Evolutionary conservation across 37 sponge, comb jelly and placozoan species (phyloP).

Genomic region (Agelas oroides): DNA sequence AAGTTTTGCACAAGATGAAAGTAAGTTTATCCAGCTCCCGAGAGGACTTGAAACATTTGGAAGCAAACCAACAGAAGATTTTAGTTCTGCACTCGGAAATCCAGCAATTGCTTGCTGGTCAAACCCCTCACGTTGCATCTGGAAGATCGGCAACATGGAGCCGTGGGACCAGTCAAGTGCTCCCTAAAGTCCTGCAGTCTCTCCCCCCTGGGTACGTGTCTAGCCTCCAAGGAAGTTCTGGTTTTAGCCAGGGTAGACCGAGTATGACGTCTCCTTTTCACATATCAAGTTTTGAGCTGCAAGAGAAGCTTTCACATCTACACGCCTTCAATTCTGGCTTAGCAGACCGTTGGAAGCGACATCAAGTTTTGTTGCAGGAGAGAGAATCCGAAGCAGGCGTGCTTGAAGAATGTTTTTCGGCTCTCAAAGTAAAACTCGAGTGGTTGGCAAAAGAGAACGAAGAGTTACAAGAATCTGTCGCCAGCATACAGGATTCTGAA

Average conservation of each 20-base stretch:
- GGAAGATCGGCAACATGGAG: no score
- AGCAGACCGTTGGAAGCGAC: background rate
- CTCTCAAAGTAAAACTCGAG: constrained; percentile 2
- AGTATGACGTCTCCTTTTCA: no score
- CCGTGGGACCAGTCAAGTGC: background rate
- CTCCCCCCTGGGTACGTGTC: constrained; percentile 43
- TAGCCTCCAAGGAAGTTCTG: constrained; percentile 9
- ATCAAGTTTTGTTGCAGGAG: background rate
- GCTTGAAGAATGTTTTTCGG: background rate
- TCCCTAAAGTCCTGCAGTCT: constrained; percentile 45
- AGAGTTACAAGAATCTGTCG: background rate
- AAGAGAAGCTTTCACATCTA: constrained; percentile 23
- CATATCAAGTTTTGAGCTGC: background rate
- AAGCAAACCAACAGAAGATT: background rate
- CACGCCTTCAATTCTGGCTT: background rate
- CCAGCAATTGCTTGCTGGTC: constrained; percentile 5
- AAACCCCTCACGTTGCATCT: no score
- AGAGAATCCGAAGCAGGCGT: constrained; percentile 1
- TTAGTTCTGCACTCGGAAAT: constrained; percentile 25
- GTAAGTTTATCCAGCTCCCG: constrained; percentile 4
- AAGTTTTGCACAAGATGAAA: constrained; percentile 4
- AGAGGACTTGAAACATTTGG: constrained; percentile 13
- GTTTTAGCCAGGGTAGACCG: background rate
- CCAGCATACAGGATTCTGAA: background rate
- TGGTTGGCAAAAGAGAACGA: background rate